Evolutionary conservation across 2,113 vertebrate genomes (phyloP).

Genomic region (Mesoclemmys tuberculata): DNA sequence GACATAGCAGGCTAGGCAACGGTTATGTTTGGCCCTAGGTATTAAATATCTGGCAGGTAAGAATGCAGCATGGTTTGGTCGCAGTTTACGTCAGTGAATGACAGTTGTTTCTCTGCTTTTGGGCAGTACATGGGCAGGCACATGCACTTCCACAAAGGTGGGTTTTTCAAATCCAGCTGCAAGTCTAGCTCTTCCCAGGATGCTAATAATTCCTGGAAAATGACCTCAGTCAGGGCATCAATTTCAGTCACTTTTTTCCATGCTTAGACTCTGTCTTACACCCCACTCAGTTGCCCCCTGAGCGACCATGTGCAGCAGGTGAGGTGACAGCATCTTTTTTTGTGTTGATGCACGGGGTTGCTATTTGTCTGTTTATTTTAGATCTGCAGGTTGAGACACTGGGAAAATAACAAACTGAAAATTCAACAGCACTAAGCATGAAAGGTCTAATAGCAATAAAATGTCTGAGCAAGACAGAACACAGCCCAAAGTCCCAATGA

Average conservation of each 20-base stretch:
- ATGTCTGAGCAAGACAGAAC: neutral
- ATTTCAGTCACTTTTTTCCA: neutral
- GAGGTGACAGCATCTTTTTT: neutral
- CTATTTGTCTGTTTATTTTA: neutral
- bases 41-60: conserved; percentile 6
- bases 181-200: neutral
- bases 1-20: conserved; percentile 10
- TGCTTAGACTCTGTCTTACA: neutral
- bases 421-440: neutral
- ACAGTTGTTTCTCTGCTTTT: neutral
- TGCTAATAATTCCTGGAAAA: neutral
- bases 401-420: neutral
- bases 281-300: neutral
- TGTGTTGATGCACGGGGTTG: neutral
- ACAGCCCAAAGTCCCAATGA: neutral
- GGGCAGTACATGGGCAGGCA: neutral
- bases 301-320: neutral
- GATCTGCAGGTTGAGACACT: neutral
- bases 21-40: neutral
- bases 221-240: neutral
- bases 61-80: neutral
- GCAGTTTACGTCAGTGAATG: neutral
- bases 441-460: neutral
- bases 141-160: neutral
- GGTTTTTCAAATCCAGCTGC: neutral